Percentiles rank a stretch among this genome's conserved stretches.
Conservation (phyloP, 2,113 vertebrate genomes). For the Sula dactylatra region DNA sequence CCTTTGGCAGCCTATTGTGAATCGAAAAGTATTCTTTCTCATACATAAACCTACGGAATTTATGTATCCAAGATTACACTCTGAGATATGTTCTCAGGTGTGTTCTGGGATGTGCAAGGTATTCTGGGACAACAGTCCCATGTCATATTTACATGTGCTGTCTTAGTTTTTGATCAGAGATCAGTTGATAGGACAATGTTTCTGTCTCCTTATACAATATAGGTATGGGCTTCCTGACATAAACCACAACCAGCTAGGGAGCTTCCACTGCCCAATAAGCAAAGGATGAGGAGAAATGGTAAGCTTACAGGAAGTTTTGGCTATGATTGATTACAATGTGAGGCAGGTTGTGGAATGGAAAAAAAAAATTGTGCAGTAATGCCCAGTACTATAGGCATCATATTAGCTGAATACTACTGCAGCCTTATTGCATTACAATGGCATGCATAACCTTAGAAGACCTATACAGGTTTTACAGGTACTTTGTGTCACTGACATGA, state of each 20-base stretch:
- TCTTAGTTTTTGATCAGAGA: neutral
- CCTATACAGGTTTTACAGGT: neutral
- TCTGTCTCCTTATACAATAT: neutral
- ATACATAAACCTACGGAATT: neutral
- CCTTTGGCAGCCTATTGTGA: neutral
- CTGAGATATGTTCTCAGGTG: neutral
- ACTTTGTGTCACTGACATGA: neutral
- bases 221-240: neutral
- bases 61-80: neutral
- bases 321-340: neutral
- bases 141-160: neutral
- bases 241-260: neutral
- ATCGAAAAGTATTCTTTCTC: neutral
- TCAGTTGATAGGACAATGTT: neutral
- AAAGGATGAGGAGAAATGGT: neutral
- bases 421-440: no score
- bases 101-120: neutral
- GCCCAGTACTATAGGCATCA: neutral
- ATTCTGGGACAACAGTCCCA: no score
- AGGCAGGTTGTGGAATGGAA: neutral
- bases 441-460: neutral
- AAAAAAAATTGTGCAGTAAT: neutral
- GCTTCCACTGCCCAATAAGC: neutral
- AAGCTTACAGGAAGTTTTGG: neutral
- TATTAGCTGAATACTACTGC: neutral